These are phyloP conservation scores for Sepiola atlantica DNA, from an alignment of 2,888 invertebrate genomes.

Conservation along the genomic window DNA sequence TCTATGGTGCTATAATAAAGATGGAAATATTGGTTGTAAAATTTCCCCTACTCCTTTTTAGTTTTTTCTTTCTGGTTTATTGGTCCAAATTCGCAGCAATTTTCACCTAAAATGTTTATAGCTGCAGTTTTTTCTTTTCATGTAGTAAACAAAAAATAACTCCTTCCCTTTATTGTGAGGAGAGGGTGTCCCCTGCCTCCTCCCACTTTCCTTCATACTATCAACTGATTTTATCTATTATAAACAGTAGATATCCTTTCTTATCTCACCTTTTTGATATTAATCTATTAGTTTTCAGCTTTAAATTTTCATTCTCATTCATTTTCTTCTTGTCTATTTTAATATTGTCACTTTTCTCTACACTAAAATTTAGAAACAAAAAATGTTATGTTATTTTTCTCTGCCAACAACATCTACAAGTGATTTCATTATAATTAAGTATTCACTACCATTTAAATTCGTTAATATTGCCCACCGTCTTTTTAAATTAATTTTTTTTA, in stretches of 20 bases:
- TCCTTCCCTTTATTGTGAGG: background rate
- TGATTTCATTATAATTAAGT: slow-evolving; percentile 10
- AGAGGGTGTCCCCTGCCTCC: background rate
- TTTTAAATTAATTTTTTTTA: background rate
- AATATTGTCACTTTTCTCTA: background rate
- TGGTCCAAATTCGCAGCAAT: background rate
- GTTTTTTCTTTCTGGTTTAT: background rate
- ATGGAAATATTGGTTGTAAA: slow-evolving; percentile 41
- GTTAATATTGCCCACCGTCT: slow-evolving; percentile 1
- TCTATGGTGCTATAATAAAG: slow-evolving; percentile 24
- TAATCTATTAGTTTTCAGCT: background rate
- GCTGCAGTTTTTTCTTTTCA: background rate
- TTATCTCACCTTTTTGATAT: background rate
- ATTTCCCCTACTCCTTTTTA: background rate
- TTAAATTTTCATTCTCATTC: background rate
- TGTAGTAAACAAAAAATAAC: background rate
- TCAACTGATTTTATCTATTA: background rate
- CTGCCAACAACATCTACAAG: background rate
- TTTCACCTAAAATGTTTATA: background rate
- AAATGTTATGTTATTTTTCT: background rate
- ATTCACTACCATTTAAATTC: background rate
- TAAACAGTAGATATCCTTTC: background rate
- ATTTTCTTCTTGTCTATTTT: background rate
- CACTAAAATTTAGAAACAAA: background rate
- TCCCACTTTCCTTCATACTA: background rate